Evolutionary conservation across 2,797 vertebrate genomes (phyloP), one percentile per base, ranked within the genome.

Genomic region (Huso huso): DNA sequence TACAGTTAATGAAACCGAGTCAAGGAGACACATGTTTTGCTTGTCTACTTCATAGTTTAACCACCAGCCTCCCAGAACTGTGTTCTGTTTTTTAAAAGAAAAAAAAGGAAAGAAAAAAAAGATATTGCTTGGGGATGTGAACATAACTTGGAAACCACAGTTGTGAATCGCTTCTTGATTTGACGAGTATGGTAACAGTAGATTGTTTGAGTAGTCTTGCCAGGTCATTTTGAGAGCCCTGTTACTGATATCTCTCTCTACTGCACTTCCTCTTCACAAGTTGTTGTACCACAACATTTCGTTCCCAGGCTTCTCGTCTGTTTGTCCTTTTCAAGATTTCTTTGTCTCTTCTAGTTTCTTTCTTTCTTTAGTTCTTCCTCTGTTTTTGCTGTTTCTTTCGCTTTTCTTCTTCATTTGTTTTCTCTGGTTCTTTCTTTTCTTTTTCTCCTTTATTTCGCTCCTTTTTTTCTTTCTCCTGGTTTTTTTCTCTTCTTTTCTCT

Each of bases 271-370:
- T 90, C 81, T 81, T 77, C 74, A 80, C 81, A 82, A 87, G 84
- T 87, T 87, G 90, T 90, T 86, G 84, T 87, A 90, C 88, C 84
- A 85, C 85, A 83, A 81, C 83, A 64, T 66, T 77, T 82, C 83
- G 82, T 82, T 70, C 81, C 67, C 79, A 76, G 82, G 82, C 73
- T 74, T 81, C 79, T 77, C 72, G 60, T 64, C 70, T 67, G 65
- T 65, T 73, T 64, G 65, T 69, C 63, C 61, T 15, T 68, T 51
- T 70, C 55, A 69, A 65, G 55, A 37, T 57, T 51, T 65, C 51
- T 71, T 74, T 73, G 63, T 63, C 66, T 68, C 71, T 74, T 75
- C 78, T 49, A 55, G 49, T 37, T 58, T 15, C 76, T 73, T 73
- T 75, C 73, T 69, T 51, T 72, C 75, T 66, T 74, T 77, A 68